These are phyloP conservation scores for Erpetoichthys calabaricus DNA, from an alignment of 2,797 vertebrate species.

Conservation along the genomic window DNA sequence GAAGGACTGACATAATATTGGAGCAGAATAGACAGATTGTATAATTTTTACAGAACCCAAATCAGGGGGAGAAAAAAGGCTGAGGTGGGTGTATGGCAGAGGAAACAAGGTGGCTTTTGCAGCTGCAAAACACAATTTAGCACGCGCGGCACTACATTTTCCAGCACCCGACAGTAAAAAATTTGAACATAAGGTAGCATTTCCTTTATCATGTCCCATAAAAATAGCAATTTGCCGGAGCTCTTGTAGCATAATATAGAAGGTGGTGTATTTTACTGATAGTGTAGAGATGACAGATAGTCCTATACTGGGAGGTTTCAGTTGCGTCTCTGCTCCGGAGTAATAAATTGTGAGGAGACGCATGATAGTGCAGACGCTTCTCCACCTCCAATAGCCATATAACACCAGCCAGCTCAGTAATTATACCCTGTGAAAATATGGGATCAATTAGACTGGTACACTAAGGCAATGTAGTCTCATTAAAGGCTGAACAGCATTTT, in stretches of 20 bases:
- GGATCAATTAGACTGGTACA: conserved; percentile 81
- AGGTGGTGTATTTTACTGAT: conserved; percentile 85
- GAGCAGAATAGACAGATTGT: too few species aligned
- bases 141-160: conserved; percentile 31
- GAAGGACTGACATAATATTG: too few species aligned
- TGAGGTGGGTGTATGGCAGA: too few species aligned
- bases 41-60: too few species aligned
- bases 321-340: conserved; percentile 56
- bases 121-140: neutral
- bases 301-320: conserved; percentile 76
- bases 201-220: conserved; percentile 95
- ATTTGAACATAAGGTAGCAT: conserved; percentile 86
- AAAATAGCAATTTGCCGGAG: conserved; percentile 93
- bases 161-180: conserved; percentile 66
- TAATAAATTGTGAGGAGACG: conserved; percentile 72
- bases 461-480: conserved; percentile 76
- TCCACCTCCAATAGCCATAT: conserved; percentile 59
- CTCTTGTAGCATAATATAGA: conserved; percentile 86
- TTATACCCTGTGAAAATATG: conserved; percentile 79
- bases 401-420: conserved; percentile 68
- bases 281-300: conserved; percentile 91
- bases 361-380: conserved; percentile 44
- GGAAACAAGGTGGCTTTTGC: too few species aligned
- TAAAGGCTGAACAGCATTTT: conserved; percentile 64
- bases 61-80: too few species aligned